Conservation (phyloP, 2,888 invertebrate genomes). For the Rapana venosa region DNA sequence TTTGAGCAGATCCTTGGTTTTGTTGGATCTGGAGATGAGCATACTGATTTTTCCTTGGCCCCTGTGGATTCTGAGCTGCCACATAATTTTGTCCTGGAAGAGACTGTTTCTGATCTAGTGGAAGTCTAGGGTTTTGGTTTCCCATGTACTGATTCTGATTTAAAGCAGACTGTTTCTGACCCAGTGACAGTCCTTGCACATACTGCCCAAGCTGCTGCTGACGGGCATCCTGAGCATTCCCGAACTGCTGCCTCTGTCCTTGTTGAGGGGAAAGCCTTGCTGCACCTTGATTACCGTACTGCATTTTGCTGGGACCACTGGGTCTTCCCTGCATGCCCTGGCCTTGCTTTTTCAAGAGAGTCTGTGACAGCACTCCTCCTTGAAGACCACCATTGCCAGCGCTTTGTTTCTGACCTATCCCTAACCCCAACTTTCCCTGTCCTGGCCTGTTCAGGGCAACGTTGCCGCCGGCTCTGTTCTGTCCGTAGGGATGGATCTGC, state of each 20-base stretch:
- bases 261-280: neutral
- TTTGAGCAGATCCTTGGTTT: constrained; percentile 3
- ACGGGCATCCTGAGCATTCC: neutral
- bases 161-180: neutral
- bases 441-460: neutral
- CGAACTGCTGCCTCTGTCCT: neutral
- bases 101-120: neutral
- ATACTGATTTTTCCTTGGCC: neutral
- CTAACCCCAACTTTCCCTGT: neutral
- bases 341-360: neutral
- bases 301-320: constrained; percentile 14
- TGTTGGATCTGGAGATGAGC: neutral
- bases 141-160: neutral
- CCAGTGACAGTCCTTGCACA: neutral
- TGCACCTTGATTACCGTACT: neutral
- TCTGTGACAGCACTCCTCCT: neutral
- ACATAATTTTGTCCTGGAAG: neutral
- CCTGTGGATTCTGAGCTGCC: neutral
- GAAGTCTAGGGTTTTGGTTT: neutral
- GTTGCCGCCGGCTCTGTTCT: neutral
- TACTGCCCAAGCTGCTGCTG: neutral
- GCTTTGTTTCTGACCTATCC: neutral
- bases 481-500: neutral
- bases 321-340: neutral
- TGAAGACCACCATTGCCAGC: neutral